These are phyloP conservation scores for Gisinianus flammeolus DNA, from an alignment of 2,888 invertebrate genomes.

Conservation along the genomic window DNA sequence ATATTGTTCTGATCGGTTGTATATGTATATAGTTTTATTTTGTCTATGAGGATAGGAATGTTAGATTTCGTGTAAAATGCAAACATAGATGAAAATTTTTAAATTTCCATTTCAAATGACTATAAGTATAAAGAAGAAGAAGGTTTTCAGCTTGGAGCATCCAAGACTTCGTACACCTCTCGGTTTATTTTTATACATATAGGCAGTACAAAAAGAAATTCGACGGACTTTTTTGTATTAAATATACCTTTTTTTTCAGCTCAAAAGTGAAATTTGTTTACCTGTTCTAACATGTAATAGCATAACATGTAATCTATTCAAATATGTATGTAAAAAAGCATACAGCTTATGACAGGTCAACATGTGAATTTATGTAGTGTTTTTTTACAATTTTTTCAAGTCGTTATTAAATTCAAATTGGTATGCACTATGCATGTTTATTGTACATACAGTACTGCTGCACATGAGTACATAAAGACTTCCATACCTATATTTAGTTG, in stretches of 20 bases:
- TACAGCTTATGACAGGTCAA: constrained; percentile 6
- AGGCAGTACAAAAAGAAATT: background rate
- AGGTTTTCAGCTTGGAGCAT: too few relatives aligned
- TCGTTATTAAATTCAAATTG: background rate
- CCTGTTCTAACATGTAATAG: too few relatives aligned
- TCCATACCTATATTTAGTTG: too few relatives aligned
- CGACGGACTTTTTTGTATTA: background rate
- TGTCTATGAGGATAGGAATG: too few relatives aligned
- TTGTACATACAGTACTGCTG: background rate
- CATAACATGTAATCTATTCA: too few relatives aligned
- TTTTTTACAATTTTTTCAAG: background rate
- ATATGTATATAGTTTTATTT: background rate
- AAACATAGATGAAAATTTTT: too few relatives aligned
- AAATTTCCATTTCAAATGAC: too few relatives aligned
- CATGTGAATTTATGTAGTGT: constrained; percentile 1
- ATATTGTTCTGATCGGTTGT: background rate
- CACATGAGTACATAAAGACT: background rate
- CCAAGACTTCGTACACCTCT: too few relatives aligned
- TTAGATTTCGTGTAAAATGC: too few relatives aligned
- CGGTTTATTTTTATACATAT: too few relatives aligned
- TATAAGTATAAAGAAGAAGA: background rate
- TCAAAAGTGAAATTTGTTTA: too few relatives aligned
- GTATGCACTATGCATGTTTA: background rate
- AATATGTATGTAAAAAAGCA: background rate
- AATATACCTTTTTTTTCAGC: background rate